A percentile compares a stretch with the other conserved stretches of the same genome.
Evolutionary conservation across 2,113 vertebrate genomes (phyloP).

Genomic region (Ictalurus furcatus): DNA sequence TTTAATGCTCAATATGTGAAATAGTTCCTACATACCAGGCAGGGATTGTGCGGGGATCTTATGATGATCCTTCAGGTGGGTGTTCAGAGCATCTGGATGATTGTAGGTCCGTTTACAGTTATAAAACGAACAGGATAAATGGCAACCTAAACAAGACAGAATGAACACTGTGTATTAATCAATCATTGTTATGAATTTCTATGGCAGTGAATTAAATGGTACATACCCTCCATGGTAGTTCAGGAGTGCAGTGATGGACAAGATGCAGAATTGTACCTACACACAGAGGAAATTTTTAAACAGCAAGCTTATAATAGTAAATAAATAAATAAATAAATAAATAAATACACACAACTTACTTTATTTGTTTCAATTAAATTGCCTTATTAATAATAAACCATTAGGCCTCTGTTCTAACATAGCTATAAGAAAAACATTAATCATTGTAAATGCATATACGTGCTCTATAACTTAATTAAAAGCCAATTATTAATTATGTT

Average conservation of each 20-base stretch:
- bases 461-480: background rate
- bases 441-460: background rate
- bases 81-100: slow-evolving; percentile 52
- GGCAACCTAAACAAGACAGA: slow-evolving; percentile 47
- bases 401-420: background rate
- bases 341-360: background rate
- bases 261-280: background rate
- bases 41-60: slow-evolving; percentile 66
- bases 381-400: background rate
- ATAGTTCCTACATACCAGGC: slow-evolving; percentile 59
- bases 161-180: background rate
- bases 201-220: background rate
- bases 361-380: background rate
- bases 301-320: background rate
- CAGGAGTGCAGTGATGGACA: background rate
- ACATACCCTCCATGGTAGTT: slow-evolving; percentile 40
- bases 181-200: background rate
- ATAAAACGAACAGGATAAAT: slow-evolving; percentile 60
- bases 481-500: background rate
- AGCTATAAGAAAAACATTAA: background rate
- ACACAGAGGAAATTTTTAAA: background rate
- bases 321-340: background rate
- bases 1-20: background rate
- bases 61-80: slow-evolving; percentile 64
- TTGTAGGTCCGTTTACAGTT: slow-evolving; percentile 71